phyloP scores from a whole-genome alignment of 2,797 vertebrate species.

The Falco biarmicus region DNA sequence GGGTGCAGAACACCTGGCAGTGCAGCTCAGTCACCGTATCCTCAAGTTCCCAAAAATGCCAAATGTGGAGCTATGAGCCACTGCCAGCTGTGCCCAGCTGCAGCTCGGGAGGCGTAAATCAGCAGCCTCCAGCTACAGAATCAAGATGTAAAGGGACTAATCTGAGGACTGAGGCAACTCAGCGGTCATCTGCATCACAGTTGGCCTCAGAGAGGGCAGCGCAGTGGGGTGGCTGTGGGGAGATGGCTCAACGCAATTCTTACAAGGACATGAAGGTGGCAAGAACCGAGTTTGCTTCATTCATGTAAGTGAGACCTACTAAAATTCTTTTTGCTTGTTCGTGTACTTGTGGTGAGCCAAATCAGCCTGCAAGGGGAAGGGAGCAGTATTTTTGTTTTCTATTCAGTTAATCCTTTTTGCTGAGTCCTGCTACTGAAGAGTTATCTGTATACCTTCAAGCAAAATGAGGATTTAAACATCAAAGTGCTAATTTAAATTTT shows the following conservation, averaged over 20 bases:
- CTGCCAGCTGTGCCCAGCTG: background rate
- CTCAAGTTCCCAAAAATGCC: background rate
- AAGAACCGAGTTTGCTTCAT: background rate
- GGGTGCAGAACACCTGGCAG: background rate
- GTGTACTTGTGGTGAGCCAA: background rate
- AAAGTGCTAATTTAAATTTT: conserved; percentile 15
- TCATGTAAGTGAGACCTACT: background rate
- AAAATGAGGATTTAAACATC: conserved; percentile 24
- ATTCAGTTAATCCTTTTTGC: background rate
- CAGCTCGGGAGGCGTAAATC: background rate
- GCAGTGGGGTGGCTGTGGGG: background rate
- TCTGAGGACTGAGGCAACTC: background rate
- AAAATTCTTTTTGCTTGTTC: background rate
- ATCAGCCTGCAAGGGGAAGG: background rate
- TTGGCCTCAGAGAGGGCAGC: background rate
- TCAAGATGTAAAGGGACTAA: background rate
- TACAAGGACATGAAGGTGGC: background rate
- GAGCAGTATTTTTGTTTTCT: background rate
- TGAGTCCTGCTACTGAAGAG: background rate
- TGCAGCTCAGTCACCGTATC: background rate
- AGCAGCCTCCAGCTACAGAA: background rate
- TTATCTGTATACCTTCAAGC: background rate
- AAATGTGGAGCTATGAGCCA: background rate
- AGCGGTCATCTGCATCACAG: accelerated
- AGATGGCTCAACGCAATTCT: background rate